Conservation (phyloP, 2,113 vertebrate genomes). For the Climacteris rufus region DNA sequence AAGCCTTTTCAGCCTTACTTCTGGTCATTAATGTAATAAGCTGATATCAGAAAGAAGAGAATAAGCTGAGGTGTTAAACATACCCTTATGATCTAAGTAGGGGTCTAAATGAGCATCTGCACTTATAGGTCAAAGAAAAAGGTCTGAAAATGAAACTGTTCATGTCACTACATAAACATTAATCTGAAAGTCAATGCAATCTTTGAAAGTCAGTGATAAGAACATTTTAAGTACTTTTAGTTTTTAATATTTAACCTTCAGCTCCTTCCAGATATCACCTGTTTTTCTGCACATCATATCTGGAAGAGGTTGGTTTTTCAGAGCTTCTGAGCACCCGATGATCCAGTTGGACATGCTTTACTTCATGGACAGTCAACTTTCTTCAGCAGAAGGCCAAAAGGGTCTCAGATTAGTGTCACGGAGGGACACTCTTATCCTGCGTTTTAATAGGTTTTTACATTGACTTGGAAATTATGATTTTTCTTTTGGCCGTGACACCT, state of each 20-base stretch:
- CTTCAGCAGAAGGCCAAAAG: not conserved
- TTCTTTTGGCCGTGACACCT: not conserved
- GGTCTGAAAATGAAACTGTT: not conserved
- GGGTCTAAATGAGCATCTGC: not conserved
- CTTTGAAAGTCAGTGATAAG: not conserved
- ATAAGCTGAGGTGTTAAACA: not conserved
- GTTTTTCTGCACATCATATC: not conserved
- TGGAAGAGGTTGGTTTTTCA: not conserved
- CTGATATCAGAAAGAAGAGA: not conserved
- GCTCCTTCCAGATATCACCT: not conserved
- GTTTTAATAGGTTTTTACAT: not conserved
- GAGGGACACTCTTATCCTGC: not conserved
- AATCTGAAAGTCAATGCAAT: not conserved
- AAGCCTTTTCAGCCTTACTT: not conserved
- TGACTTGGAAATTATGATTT: not conserved
- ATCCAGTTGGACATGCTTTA: not conserved
- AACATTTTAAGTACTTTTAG: not conserved
- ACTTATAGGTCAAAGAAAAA: not conserved
- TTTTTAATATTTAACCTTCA: not conserved
- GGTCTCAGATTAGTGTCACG: not conserved
- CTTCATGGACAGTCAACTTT: not conserved
- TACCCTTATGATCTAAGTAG: not conserved
- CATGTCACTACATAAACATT: not conserved
- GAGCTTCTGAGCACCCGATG: not conserved
- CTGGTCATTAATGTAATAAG: not conserved